Base-by-base conservation (phyloP, 2,113 vertebrate genomes). In the Rafetus swinhoei region DNA sequence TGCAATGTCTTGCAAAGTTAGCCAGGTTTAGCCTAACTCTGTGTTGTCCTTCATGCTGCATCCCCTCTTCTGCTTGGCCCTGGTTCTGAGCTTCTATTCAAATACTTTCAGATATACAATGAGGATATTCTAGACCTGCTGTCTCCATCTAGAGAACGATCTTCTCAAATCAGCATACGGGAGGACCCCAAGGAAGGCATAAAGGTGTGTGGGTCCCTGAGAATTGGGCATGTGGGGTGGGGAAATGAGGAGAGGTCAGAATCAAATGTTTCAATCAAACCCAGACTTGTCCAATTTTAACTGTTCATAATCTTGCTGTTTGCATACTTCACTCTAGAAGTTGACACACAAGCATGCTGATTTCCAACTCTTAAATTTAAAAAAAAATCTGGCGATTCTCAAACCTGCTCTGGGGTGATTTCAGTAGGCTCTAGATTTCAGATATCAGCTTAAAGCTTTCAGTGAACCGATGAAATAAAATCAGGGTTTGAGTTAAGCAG, bases 131-230 rank as follows among this genome's bases (percentile, higher is more conserved):
- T 99, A 79, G 99, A 99, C 95, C 98, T 99, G 90, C 96, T 99
- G 29, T 98, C 98, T 87, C 14, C 98, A 1, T 97, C 98, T 80
- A 99, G 99, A 95, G 99, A 99, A 1, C 98, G 98, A 82, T 95
- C 98, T 2, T 79, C 97, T 86, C 98, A 95, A 3, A 98, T 99
- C 95, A 99, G 98, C 94, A 99, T 99, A 91, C 97, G 99, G 8
- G 99, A 99, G 88, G 99, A 99, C 89, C 99, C 99, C 1, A 99
- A 99, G 95, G 99, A 99, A 55, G 99, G 99, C 88, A 99, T 99
- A 72, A 99, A 99, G 98, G 99, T 99, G 35, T 93, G 86, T 77
- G 65, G 94, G 2, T 83, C 54, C 85, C 6, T 65, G 55, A 54
- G 4, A 0, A 14, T 2, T 12, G 21, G 50, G 18, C 6, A 1